These are phyloP conservation scores for Lanistes nyassanus DNA, from an alignment of 1,140 invertebrate species.

Conservation along the genomic window DNA sequence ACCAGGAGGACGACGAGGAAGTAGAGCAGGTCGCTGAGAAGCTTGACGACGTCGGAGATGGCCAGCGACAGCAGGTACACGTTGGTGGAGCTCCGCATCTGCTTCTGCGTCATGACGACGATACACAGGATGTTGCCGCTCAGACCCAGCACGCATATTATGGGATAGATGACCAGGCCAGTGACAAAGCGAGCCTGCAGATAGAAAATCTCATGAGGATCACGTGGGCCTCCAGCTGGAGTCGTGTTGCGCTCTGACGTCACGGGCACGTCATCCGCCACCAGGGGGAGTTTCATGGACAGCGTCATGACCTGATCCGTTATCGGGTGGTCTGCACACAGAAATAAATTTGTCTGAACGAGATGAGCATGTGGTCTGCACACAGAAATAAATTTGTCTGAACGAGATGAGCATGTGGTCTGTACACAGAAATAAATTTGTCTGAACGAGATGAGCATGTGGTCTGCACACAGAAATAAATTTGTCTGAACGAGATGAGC, in stretches of 20 bases:
- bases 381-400: no score
- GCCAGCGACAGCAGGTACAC: conserved; percentile 79
- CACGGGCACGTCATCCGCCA: background rate
- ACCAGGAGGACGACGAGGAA: conserved; percentile 72
- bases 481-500: background rate
- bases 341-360: background rate
- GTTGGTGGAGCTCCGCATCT: conserved; percentile 81
- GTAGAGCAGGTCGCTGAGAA: conserved; percentile 77
- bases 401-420: background rate
- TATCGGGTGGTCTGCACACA: conserved; percentile 4
- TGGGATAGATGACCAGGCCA: conserved; percentile 73
- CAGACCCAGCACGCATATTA: conserved; percentile 77
- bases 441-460: background rate
- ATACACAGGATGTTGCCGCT: conserved; percentile 80
- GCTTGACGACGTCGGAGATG: conserved; percentile 78
- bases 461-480: background rate
- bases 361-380: background rate
- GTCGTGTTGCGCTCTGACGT: background rate
- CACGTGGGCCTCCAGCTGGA: background rate
- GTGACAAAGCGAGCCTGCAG: conserved; percentile 56
- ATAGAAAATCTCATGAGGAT: conserved; percentile 55
- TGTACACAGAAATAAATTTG: background rate
- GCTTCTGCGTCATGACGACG: conserved; percentile 77
- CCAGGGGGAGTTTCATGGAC: conserved; percentile 1
- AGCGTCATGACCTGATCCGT: background rate